Evolutionary conservation across 2,888 invertebrate genomes (phyloP).

Genomic region (Callyntrura guangdongensis): DNA sequence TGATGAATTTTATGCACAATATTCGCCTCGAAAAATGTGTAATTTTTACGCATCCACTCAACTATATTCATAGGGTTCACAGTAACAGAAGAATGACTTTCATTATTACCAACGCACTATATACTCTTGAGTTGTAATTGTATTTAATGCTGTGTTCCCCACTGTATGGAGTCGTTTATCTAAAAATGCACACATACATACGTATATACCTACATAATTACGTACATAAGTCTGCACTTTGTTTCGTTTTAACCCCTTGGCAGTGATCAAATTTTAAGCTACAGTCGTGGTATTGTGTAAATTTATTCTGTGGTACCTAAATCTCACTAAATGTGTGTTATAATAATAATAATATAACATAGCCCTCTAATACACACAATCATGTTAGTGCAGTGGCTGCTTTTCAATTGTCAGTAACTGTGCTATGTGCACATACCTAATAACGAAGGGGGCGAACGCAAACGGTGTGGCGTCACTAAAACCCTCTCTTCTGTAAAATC

Average conservation of each 20-base stretch:
- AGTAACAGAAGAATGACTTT: conserved; percentile 30
- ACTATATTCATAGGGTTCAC: not conserved
- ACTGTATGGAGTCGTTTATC: conserved; percentile 13
- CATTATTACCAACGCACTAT: not conserved
- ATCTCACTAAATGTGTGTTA: not conserved
- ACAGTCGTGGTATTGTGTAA: not conserved
- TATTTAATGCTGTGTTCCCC: too few relatives aligned
- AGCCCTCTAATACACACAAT: not conserved
- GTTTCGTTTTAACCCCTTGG: conserved; percentile 38
- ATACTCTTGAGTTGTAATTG: not conserved
- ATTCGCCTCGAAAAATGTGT: not conserved
- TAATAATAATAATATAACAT: not conserved
- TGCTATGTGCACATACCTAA: not conserved
- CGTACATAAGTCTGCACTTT: not conserved
- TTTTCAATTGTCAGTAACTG: conserved; percentile 11
- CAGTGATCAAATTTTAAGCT: conserved; percentile 5
- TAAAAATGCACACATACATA: not conserved
- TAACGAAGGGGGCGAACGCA: not conserved
- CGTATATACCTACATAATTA: not conserved
- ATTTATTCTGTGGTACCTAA: too few relatives aligned
- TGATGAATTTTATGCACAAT: not conserved
- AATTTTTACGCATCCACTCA: conserved; percentile 55
- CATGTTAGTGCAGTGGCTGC: not conserved
- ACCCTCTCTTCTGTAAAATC: conserved; percentile 1
- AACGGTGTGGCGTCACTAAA: conserved; percentile 50